These are phyloP conservation scores for Sebastes fasciatus DNA, from an alignment of 2,113 vertebrate genomes.

Conservation along the genomic window DNA sequence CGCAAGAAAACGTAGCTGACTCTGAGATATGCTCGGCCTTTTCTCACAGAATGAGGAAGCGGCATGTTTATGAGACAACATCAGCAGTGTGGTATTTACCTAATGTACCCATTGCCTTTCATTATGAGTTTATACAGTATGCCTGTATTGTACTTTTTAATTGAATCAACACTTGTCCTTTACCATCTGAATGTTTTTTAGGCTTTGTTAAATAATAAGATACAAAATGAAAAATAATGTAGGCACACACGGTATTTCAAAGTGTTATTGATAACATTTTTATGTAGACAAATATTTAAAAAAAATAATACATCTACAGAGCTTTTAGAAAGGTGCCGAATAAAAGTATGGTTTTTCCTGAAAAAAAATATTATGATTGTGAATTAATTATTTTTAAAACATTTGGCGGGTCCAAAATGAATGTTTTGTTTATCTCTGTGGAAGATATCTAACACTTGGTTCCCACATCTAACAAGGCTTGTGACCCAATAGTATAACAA, in stretches of 20 bases:
- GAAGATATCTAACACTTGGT: too few species aligned
- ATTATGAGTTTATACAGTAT: neutral
- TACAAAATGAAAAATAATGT: neutral
- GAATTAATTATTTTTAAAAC: too few species aligned
- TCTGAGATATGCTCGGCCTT: conserved; percentile 16
- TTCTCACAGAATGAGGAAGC: conserved; percentile 59
- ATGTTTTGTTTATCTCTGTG: too few species aligned
- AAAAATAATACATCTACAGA: too few species aligned
- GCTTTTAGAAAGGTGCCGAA: too few species aligned
- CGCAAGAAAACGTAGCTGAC: conserved; percentile 12
- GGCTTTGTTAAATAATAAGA: neutral
- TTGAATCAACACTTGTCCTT: neutral
- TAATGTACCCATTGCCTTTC: neutral
- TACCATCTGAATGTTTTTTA: neutral
- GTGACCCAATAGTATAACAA: too few species aligned
- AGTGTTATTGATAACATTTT: too few species aligned
- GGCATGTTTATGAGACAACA: neutral
- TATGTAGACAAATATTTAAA: too few species aligned
- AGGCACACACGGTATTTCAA: neutral
- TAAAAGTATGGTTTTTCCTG: too few species aligned
- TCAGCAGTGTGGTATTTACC: neutral
- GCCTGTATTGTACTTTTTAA: neutral
- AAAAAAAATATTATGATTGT: too few species aligned
- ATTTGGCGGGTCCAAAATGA: too few species aligned
- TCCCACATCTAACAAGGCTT: too few species aligned